A percentile compares a stretch with the other conserved stretches of the same genome.
Evolutionary conservation across 2,888 invertebrate species (phyloP).

Genomic region (Melolontha melolontha): DNA sequence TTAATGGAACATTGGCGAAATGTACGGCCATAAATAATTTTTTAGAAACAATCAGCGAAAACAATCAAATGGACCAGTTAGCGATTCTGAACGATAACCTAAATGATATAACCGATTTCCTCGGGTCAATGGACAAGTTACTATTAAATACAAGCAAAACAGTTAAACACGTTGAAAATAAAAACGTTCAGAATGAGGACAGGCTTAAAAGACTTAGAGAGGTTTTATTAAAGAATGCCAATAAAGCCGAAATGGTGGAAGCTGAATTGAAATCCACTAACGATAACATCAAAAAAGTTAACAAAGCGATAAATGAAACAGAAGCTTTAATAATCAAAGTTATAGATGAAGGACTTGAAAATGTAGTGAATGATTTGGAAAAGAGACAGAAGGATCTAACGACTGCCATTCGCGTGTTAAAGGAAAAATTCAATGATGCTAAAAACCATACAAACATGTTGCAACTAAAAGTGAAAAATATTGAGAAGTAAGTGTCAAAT

Average conservation of each 20-base stretch:
- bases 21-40: slow-evolving; percentile 60
- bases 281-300: slow-evolving; percentile 58
- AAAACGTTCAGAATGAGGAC: slow-evolving; percentile 30
- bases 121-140: slow-evolving; percentile 17
- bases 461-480: slow-evolving; percentile 65
- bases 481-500: slow-evolving; percentile 53
- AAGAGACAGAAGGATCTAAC: slow-evolving; percentile 47
- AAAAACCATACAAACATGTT: slow-evolving; percentile 67
- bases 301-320: slow-evolving; percentile 56
- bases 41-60: slow-evolving; percentile 55
- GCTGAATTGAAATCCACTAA: slow-evolving; percentile 47
- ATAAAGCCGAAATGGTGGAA: slow-evolving; percentile 26
- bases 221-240: slow-evolving; percentile 23
- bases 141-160: slow-evolving; percentile 21
- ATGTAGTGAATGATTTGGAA: slow-evolving; percentile 50
- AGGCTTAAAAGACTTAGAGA: slow-evolving; percentile 8
- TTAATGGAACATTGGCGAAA: slow-evolving; percentile 59
- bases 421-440: slow-evolving; percentile 64
- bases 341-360: slow-evolving; percentile 44
- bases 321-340: slow-evolving; percentile 14
- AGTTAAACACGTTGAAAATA: slow-evolving; percentile 19
- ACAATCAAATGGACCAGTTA: slow-evolving; percentile 47
- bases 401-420: slow-evolving; percentile 56
- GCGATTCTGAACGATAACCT: slow-evolving; percentile 23
- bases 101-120: slow-evolving; percentile 23